These are phyloP conservation scores for Manis crassicaudata DNA, from an alignment of 2,797 vertebrate species.

Conservation along the genomic window DNA sequence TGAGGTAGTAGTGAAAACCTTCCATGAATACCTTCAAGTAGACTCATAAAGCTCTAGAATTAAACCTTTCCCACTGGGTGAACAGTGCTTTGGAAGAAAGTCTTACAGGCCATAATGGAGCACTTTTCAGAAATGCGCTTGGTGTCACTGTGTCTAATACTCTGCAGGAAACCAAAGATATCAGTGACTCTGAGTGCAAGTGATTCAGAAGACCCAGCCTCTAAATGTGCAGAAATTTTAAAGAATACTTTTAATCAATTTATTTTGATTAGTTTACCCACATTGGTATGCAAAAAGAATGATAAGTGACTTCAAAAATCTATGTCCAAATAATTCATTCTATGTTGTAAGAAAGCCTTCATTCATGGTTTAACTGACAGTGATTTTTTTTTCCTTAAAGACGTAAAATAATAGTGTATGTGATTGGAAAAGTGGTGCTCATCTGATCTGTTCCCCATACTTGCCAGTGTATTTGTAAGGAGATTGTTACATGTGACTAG, in stretches of 20 bases:
- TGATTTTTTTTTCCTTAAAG: background rate
- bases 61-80: background rate
- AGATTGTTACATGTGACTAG: background rate
- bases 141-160: background rate
- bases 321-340: background rate
- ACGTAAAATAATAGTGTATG: background rate
- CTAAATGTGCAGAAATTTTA: background rate
- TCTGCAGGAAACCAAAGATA: background rate
- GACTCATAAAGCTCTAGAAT: background rate
- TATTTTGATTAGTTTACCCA: slow-evolving; percentile 35
- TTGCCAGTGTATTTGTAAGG: background rate
- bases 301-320: background rate
- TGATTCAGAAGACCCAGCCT: background rate
- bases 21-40: background rate
- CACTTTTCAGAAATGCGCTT: background rate
- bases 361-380: background rate
- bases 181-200: background rate
- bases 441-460: background rate
- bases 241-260: background rate
- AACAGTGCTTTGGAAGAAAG: background rate
- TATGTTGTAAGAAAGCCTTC: slow-evolving; percentile 2
- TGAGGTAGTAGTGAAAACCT: background rate
- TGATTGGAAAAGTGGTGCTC: background rate
- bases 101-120: background rate
- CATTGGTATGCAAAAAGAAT: background rate